These are phyloP conservation scores for Pseudochaenichthys georgianus DNA, from an alignment of 2,797 vertebrate genomes.

Conservation along the genomic window DNA sequence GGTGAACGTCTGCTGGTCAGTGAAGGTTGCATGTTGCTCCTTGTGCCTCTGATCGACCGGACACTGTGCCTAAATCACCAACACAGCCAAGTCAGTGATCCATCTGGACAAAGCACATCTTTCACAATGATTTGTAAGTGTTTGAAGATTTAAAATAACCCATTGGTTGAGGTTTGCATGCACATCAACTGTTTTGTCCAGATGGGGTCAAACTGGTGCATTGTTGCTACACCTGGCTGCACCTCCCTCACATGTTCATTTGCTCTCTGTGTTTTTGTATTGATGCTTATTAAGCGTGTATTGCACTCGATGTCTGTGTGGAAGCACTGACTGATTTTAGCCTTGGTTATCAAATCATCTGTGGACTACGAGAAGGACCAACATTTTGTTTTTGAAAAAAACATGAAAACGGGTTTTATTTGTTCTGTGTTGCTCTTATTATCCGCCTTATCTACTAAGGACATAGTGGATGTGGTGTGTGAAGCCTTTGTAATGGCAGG, in stretches of 20 bases:
- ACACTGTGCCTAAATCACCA: constrained; percentile 74
- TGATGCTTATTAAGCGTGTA: constrained; percentile 30
- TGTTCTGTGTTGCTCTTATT: constrained; percentile 42
- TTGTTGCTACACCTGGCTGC: constrained; percentile 38
- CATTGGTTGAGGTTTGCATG: not conserved
- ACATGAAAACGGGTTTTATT: constrained; percentile 36
- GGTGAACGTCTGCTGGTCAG: constrained; percentile 29
- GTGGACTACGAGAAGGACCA: not conserved
- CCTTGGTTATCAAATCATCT: constrained; percentile 25
- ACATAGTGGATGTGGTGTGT: constrained; percentile 16
- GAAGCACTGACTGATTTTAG: constrained; percentile 50
- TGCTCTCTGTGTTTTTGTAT: constrained; percentile 37
- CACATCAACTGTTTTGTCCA: constrained; percentile 19
- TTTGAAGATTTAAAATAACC: not conserved
- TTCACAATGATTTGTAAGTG: constrained; percentile 4
- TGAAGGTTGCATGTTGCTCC: constrained; percentile 45
- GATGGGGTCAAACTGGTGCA: constrained; percentile 39
- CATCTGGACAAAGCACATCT: constrained; percentile 31
- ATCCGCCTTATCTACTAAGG: constrained; percentile 39
- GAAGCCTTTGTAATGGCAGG: constrained; percentile 43
- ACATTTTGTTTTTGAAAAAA: constrained; percentile 14
- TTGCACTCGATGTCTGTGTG: constrained; percentile 50
- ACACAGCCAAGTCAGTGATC: constrained; percentile 58
- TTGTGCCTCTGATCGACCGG: constrained; percentile 65
- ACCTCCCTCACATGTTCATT: constrained; percentile 37